Evolutionary conservation across 1,140 invertebrate species (phyloP), one percentile per base, ranked within the genome.

Genomic region (Mya arenaria): DNA sequence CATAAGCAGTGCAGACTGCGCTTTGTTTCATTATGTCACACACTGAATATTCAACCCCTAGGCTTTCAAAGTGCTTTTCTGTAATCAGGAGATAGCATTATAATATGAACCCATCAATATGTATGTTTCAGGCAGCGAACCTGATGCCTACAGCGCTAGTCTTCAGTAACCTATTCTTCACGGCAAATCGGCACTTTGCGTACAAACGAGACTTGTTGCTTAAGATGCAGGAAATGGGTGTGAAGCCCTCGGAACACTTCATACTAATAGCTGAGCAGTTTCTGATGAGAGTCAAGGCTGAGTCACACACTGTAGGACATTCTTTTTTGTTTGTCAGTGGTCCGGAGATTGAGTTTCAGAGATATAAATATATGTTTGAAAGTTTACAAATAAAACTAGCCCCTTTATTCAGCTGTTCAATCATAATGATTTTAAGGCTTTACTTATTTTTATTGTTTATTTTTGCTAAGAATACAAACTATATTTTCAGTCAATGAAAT

Each of bases 171-270:
- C 93, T 97, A 89, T 81, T 97, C 1, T 91, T 92, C 1, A 94
- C 95, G 85, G 83, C 82, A 4, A 88, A 91, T 28, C 92, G 89
- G 19, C 93, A 96, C 56, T 96, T 96, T 89, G 73, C 88, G 0
- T 97, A 96, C 89, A 91, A 96, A 30, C 86, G 95, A 4, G 94
- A 95, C 84, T 91, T 97, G 32, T 94, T 97, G 93, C 92, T 96
- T 84, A 90, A 94, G 55, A 94, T 95, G 65, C 68, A 88, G 41
- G 56, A 85, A 25, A 13, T 95, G 86, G 91, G 94, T 80, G 91
- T 97, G 0, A 91, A 92, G 85, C 94, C 95, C 0, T 94, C 95
- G 66, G 36, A 62, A 17, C 74, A 74, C 30, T 84, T 90, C 44
- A 66, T 91, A 23, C 10, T 75, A 23, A 48, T 79, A 25, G 71